Conservation (phyloP, 2,797 vertebrate genomes). For the Oryzias dopingdopingensis region DNA sequence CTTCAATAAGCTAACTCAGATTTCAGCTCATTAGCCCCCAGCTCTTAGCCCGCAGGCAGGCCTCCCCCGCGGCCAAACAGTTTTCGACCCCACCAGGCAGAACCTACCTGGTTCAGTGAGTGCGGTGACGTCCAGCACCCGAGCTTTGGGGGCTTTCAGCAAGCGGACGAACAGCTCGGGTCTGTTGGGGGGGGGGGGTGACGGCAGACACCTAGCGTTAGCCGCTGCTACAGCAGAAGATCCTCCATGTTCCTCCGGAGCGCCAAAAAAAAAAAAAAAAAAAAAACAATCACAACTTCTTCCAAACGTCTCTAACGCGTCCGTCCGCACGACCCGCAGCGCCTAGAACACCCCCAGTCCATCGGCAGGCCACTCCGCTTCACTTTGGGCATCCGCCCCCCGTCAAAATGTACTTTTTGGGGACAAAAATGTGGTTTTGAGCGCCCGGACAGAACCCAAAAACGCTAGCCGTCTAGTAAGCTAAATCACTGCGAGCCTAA, state of each 20-base stretch:
- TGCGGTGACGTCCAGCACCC: constrained; percentile 2
- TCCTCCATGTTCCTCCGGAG: constrained; percentile 72
- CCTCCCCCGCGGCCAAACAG: background rate
- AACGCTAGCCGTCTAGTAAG: constrained; percentile 43
- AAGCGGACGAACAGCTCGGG: constrained; percentile 4
- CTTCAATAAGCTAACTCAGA: constrained; percentile 40
- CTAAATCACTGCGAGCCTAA: constrained; percentile 67
- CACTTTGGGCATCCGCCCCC: background rate
- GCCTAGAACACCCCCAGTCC: constrained; percentile 34
- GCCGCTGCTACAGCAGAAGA: constrained; percentile 22
- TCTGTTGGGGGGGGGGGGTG: constrained; percentile 7
- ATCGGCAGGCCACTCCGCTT: constrained; percentile 22
- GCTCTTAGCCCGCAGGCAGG: constrained; percentile 8
- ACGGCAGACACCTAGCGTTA: constrained; percentile 11
- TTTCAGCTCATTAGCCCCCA: constrained; percentile 47
- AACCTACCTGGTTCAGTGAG: constrained; percentile 40
- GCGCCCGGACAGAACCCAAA: constrained; percentile 23
- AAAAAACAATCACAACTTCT: constrained; percentile 75
- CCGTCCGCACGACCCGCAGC: background rate
- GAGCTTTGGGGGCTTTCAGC: constrained; percentile 20
- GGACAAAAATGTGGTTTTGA: constrained; percentile 49
- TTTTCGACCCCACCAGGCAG: background rate
- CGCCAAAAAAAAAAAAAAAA: constrained; percentile 71
- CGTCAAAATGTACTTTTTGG: constrained; percentile 27
- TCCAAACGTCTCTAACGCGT: constrained; percentile 41